Conservation (phyloP, 2,888 invertebrate genomes). For the Caenorhabditis zanzibari region DNA sequence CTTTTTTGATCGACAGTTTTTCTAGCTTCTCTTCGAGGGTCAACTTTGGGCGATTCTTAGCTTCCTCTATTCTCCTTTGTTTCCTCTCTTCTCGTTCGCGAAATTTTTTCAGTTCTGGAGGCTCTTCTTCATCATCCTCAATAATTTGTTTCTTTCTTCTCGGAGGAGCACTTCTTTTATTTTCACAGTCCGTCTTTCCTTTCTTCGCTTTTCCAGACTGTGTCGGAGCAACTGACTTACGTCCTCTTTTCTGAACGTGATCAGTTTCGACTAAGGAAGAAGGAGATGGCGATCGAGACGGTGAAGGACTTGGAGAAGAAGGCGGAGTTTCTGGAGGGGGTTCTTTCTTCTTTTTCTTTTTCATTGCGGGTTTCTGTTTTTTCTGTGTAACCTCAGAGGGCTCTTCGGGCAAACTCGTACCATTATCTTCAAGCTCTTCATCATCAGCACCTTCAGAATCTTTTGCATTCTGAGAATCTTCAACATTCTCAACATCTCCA, state of each 20-base stretch:
- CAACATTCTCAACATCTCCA: constrained; percentile 2
- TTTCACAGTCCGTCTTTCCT: not conserved
- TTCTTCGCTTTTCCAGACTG: not conserved
- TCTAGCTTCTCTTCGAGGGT: constrained; percentile 35
- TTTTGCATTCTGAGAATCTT: too few relatives aligned
- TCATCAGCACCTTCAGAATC: constrained; percentile 6
- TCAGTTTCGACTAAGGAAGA: constrained; percentile 11
- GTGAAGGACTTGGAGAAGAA: constrained; percentile 27
- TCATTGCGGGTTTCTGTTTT: not conserved
- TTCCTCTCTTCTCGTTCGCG: constrained; percentile 41
- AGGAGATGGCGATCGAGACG: constrained; percentile 24
- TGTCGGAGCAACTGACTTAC: not conserved
- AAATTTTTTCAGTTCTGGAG: constrained; percentile 24
- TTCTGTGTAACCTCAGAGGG: constrained; percentile 15
- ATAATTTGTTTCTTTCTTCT: constrained; percentile 9
- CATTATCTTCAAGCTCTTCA: constrained; percentile 10
- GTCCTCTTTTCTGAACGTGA: not conserved
- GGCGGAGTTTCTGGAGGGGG: constrained; percentile 22
- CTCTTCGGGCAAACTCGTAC: not conserved
- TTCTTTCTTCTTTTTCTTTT: constrained; percentile 45
- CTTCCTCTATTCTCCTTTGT: constrained; percentile 30
- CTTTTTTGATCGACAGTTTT: constrained; percentile 43
- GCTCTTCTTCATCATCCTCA: constrained; percentile 28
- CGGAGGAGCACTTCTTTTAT: not conserved
- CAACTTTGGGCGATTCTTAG: constrained; percentile 35